These are phyloP conservation scores for Smithornis capensis DNA, from an alignment of 2,113 vertebrate species.

Conservation along the genomic window DNA sequence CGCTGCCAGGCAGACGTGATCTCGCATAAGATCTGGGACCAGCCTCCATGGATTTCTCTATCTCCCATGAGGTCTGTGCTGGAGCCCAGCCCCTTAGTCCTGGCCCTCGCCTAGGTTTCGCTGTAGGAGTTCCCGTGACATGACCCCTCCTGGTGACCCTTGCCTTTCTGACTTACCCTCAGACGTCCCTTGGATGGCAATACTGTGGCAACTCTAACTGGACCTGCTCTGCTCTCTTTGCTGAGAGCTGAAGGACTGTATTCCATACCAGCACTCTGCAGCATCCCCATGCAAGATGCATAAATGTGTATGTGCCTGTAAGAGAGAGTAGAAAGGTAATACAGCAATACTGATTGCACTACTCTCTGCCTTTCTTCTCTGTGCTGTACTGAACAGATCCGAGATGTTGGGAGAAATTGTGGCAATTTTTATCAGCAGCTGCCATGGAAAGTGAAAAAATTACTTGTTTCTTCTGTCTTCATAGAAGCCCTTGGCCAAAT, in stretches of 20 bases:
- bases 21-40: neutral
- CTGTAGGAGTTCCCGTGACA: rapidly evolving
- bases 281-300: rapidly evolving
- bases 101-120: rapidly evolving
- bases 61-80: neutral
- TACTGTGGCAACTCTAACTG: neutral
- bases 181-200: neutral
- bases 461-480: neutral
- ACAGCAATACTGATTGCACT: neutral
- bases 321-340: neutral
- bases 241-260: neutral
- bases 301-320: neutral
- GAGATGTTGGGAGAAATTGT: neutral
- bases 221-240: neutral
- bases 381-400: neutral
- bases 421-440: neutral
- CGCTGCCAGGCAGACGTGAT: rapidly evolving
- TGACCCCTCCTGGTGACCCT: neutral
- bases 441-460: neutral
- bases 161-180: neutral
- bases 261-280: neutral
- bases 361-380: neutral
- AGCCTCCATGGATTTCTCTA: neutral
- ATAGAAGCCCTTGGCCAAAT: neutral
- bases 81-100: neutral